phyloP scores from a whole-genome alignment of 2,888 invertebrate genomes.

The Ecliptopera silaceata region DNA sequence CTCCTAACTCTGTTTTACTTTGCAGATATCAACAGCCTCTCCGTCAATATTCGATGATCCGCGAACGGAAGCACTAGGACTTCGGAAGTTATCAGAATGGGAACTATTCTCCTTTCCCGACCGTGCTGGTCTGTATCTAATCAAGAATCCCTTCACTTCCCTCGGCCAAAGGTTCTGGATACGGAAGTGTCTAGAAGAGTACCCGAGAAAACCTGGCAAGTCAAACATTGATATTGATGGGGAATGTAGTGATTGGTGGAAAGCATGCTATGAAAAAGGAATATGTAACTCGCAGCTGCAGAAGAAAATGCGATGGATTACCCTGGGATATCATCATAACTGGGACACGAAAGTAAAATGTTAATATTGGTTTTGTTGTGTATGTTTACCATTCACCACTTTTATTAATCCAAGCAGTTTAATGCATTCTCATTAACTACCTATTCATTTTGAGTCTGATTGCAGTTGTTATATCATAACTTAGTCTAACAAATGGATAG shows the following conservation, averaged over 20 bases:
- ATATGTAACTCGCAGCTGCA: constrained; percentile 61
- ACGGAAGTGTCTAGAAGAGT: constrained; percentile 88
- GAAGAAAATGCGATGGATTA: constrained; percentile 93
- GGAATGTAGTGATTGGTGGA: constrained; percentile 85
- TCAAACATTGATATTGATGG: constrained; percentile 85
- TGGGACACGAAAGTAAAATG: constrained; percentile 95
- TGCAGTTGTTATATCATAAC: too few species aligned
- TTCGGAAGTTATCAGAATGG: constrained; percentile 79
- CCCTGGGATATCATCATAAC: constrained; percentile 98
- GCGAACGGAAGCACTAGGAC: constrained; percentile 55
- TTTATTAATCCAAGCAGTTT: too few species aligned
- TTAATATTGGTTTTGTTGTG: constrained; percentile 46
- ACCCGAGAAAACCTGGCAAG: constrained; percentile 88
- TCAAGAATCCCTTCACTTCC: constrained; percentile 91
- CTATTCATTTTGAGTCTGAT: too few species aligned
- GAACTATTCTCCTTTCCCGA: constrained; percentile 82
- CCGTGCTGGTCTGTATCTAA: constrained; percentile 89
- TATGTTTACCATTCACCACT: too few species aligned
- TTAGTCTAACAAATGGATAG: too few species aligned
- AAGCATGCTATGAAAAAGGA: constrained; percentile 74
- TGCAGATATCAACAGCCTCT: constrained; percentile 36
- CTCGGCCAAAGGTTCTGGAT: constrained; percentile 93
- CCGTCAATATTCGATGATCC: constrained; percentile 39
- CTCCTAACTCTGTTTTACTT: constrained; percentile 3
- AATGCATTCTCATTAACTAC: too few species aligned